A percentile compares a stretch with the other conserved stretches of the same genome.
These are phyloP conservation scores for Proteles cristata DNA, from an alignment of 2,113 vertebrate genomes.

Conservation along the genomic window DNA sequence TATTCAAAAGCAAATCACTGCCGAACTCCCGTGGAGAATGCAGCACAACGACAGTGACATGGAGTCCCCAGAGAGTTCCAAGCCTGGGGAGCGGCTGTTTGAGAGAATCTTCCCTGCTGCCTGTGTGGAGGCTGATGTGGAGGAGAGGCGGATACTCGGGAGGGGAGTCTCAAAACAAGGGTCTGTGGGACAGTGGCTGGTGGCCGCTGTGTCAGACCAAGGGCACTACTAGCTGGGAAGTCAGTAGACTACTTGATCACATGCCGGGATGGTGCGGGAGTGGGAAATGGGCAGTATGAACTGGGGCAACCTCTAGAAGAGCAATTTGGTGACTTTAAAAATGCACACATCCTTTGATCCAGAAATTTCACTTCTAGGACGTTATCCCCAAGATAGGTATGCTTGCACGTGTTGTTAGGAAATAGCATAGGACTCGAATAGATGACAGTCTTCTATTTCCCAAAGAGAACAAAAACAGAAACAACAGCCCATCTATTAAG, in stretches of 20 bases:
- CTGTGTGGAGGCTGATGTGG: background rate
- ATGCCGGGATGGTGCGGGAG: fast-evolving
- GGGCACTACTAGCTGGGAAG: background rate
- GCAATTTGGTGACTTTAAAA: background rate
- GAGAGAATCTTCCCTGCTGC: background rate
- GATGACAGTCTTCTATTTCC: background rate
- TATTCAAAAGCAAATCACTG: background rate
- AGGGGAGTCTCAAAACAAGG: background rate
- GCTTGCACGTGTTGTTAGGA: background rate
- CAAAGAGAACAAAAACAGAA: background rate
- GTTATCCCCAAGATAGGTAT: background rate
- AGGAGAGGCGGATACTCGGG: no score
- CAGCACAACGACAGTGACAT: no score
- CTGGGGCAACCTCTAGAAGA: background rate
- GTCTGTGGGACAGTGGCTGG: background rate
- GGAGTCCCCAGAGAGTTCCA: background rate
- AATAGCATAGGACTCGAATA: background rate
- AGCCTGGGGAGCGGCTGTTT: background rate
- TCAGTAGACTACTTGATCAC: background rate
- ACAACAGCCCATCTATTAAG: background rate
- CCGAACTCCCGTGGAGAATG: background rate
- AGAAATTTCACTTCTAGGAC: background rate
- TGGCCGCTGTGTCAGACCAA: background rate
- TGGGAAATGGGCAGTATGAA: background rate
- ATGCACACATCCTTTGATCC: background rate